Conservation (phyloP, 2,888 invertebrate genomes). For the Machimus atricapillus region DNA sequence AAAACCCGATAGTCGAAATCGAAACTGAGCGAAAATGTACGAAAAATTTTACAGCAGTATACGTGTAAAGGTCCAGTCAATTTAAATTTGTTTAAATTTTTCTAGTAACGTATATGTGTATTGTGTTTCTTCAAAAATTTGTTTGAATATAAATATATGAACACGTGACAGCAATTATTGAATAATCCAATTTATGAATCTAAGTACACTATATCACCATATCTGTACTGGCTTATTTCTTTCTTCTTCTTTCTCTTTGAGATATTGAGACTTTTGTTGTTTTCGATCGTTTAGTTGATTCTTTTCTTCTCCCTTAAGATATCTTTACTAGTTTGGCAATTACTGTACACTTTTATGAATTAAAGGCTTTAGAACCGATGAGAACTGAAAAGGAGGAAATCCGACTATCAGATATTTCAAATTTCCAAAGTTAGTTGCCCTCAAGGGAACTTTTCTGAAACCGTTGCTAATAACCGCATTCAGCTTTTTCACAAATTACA, state of each 20-base stretch:
- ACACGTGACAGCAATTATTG: conserved; percentile 44
- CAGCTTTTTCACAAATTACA: conserved; percentile 39
- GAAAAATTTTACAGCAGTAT: conserved; percentile 45
- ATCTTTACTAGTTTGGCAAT: conserved; percentile 28
- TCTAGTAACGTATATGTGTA: conserved; percentile 47
- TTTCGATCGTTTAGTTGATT: conserved; percentile 23
- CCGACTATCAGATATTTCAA: conserved; percentile 17
- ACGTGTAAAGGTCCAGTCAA: not conserved
- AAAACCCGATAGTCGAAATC: conserved; percentile 3
- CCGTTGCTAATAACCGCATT: conserved; percentile 62
- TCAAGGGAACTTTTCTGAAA: conserved; percentile 77
- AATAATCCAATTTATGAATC: conserved; percentile 27
- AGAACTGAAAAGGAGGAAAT: conserved; percentile 36
- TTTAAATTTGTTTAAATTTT: conserved; percentile 30
- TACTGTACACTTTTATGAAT: conserved; percentile 7
- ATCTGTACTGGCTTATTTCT: conserved; percentile 41
- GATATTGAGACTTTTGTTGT: conserved; percentile 16
- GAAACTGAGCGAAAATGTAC: conserved; percentile 38
- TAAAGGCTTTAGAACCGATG: conserved; percentile 2
- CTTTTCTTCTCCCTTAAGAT: conserved; percentile 17
- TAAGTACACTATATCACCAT: conserved; percentile 42
- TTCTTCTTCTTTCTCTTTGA: conserved; percentile 27
- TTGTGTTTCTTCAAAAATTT: conserved; percentile 39
- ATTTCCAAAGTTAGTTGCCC: conserved; percentile 67
- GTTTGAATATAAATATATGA: conserved; percentile 44